Evolutionary conservation across 1,140 invertebrate species (phyloP).

Genomic region (Anthonomus grandis): DNA sequence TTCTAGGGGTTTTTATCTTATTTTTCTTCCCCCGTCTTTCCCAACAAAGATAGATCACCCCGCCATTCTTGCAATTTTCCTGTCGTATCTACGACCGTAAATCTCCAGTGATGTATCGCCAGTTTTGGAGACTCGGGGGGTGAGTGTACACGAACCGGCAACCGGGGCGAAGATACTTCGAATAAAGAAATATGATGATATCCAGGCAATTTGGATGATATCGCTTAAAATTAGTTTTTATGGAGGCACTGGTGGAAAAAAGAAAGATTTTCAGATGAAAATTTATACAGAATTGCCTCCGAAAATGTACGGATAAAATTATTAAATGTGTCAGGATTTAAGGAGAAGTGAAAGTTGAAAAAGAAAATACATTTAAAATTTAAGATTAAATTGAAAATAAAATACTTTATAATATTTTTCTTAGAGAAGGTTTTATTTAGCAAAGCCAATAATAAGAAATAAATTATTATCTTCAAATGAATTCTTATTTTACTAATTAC

Average conservation of each 20-base stretch:
- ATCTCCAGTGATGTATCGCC: slow-evolving; percentile 51
- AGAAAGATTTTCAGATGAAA: slow-evolving; percentile 2
- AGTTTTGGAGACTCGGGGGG: slow-evolving; percentile 42
- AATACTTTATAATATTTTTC: no score
- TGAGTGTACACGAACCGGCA: slow-evolving; percentile 33
- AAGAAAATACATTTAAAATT: no score
- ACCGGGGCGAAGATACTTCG: slow-evolving; percentile 32
- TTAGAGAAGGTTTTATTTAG: no score
- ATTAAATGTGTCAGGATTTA: no score
- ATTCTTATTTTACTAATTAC: no score
- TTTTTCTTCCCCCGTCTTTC: slow-evolving; percentile 46
- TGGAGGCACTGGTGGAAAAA: slow-evolving; percentile 9
- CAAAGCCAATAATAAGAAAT: no score
- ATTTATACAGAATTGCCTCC: neutral
- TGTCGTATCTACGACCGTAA: slow-evolving; percentile 54
- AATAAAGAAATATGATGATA: slow-evolving; percentile 39
- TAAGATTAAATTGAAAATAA: no score
- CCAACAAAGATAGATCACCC: slow-evolving; percentile 51
- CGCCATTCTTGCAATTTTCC: slow-evolving; percentile 55
- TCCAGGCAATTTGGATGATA: slow-evolving; percentile 26
- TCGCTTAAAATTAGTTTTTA: slow-evolving; percentile 31
- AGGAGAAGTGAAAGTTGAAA: no score
- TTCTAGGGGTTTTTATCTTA: slow-evolving; percentile 49
- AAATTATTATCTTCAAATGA: no score
- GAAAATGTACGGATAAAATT: no score